phyloP scores from a whole-genome alignment of 2,113 vertebrate species.

The Balaeniceps rex region DNA sequence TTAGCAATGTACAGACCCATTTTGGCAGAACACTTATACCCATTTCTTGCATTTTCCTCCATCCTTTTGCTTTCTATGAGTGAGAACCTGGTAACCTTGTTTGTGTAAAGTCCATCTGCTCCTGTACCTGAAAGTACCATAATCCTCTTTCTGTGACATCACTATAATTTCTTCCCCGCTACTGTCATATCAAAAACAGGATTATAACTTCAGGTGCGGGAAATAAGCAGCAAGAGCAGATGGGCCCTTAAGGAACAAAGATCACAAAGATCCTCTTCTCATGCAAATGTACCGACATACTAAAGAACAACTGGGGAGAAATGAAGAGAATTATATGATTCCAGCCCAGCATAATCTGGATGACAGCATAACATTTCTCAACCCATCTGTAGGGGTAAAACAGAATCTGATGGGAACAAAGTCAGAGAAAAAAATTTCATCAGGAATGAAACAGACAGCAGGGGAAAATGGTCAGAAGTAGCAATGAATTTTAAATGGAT shows the following conservation, averaged over 20 bases:
- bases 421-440: not conserved
- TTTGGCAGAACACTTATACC: not conserved
- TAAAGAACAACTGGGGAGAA: slow-evolving; percentile 2
- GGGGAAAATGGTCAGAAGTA: not conserved
- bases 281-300: slow-evolving; percentile 28
- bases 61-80: not conserved
- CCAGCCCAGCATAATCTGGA: not conserved
- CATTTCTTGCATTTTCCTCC: not conserved
- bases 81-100: not conserved
- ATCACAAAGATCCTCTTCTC: slow-evolving; percentile 49
- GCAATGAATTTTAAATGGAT: not conserved
- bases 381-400: not conserved
- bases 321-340: not conserved
- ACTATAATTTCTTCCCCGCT: not conserved
- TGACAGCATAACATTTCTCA: not conserved
- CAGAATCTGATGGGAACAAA: not conserved
- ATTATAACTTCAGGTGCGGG: slow-evolving; percentile 64
- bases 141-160: slow-evolving; percentile 16
- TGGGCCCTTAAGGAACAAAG: slow-evolving; percentile 50
- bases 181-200: not conserved
- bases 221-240: slow-evolving; percentile 49
- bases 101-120: slow-evolving; percentile 56
- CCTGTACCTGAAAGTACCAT: not conserved
- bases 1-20: not conserved
- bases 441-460: not conserved